Evolutionary conservation across 2,888 invertebrate species (phyloP).

Genomic region (Sinodicranocentrus sp.): DNA sequence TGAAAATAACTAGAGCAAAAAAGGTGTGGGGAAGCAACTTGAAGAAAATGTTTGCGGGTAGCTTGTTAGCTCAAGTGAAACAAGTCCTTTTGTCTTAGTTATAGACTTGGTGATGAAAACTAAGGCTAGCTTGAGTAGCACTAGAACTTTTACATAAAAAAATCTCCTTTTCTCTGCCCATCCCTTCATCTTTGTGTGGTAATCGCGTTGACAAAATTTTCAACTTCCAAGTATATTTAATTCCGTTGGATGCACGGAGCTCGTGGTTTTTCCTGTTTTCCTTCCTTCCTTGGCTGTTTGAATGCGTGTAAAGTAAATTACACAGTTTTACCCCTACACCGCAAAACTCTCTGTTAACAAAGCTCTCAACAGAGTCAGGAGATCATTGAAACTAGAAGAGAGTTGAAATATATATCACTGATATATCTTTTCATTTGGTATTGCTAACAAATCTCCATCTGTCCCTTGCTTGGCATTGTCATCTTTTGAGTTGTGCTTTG

Average conservation of each 20-base stretch:
- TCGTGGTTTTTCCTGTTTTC: constrained; percentile 23
- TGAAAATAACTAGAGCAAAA: constrained; percentile 22
- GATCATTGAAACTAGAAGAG: too few species aligned
- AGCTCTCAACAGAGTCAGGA: background rate
- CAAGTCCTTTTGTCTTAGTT: background rate
- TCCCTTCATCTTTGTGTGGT: background rate
- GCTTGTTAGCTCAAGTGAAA: constrained; percentile 38
- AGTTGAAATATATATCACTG: too few species aligned
- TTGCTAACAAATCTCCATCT: too few species aligned
- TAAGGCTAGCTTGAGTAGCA: too few species aligned
- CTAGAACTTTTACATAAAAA: too few species aligned
- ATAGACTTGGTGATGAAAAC: too few species aligned
- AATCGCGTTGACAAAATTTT: constrained; percentile 24
- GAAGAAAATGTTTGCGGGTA: constrained; percentile 41
- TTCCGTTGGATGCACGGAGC: constrained; percentile 13
- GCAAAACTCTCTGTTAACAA: constrained; percentile 5
- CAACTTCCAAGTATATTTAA: constrained; percentile 37
- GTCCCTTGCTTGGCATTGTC: too few species aligned
- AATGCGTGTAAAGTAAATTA: too few species aligned
- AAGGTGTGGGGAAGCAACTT: background rate
- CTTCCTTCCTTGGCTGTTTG: too few species aligned
- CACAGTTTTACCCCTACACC: background rate
- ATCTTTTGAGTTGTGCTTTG: too few species aligned
- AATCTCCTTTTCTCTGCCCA: background rate
- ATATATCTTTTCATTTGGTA: too few species aligned